Percentiles rank a stretch among this genome's conserved stretches.
Conservation (phyloP, 1,140 invertebrate genomes). For the Drosophila fuyamai region DNA sequence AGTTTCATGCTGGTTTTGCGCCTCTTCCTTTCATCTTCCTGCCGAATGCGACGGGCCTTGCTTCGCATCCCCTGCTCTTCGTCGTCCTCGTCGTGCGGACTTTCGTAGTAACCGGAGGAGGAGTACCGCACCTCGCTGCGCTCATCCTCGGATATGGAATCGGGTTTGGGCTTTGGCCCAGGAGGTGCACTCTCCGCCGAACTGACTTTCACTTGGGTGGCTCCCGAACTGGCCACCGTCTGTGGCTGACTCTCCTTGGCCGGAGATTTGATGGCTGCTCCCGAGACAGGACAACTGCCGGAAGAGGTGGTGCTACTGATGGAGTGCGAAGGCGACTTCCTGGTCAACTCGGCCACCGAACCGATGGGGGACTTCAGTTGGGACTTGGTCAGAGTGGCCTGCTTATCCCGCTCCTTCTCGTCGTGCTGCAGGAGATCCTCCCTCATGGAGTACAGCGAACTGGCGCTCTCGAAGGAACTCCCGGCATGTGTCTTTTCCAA, state of each 20-base stretch:
- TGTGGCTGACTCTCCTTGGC: slow-evolving; percentile 68
- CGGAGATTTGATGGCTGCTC: slow-evolving; percentile 72
- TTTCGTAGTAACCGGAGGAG: slow-evolving; percentile 92
- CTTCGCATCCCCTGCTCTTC: slow-evolving; percentile 48
- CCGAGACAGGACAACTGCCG: slow-evolving; percentile 88
- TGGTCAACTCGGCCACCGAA: slow-evolving; percentile 62
- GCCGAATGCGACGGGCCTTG: slow-evolving; percentile 64
- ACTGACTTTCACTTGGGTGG: slow-evolving; percentile 46
- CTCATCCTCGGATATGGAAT: slow-evolving; percentile 88
- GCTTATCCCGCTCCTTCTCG: slow-evolving; percentile 49
- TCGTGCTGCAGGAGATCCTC: slow-evolving; percentile 87
- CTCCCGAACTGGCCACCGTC: slow-evolving; percentile 39
- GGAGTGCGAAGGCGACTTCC: slow-evolving; percentile 84
- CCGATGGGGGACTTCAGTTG: slow-evolving; percentile 63
- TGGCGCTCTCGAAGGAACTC: slow-evolving; percentile 92
- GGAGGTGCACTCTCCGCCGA: slow-evolving; percentile 15
- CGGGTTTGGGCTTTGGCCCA: slow-evolving; percentile 62
- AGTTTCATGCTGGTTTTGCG: slow-evolving; percentile 83
- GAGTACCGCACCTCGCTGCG: slow-evolving; percentile 89
- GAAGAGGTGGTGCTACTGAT: slow-evolving; percentile 88
- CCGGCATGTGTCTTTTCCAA: slow-evolving; percentile 88
- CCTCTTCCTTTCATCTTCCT: slow-evolving; percentile 82
- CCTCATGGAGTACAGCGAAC: slow-evolving; percentile 90
- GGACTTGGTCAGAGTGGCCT: background rate
- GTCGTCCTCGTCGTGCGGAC: slow-evolving; percentile 89